Evolutionary conservation across 2,888 invertebrate genomes (phyloP), one percentile per base, ranked within the genome.

Genomic region (Euzetes globulus): DNA sequence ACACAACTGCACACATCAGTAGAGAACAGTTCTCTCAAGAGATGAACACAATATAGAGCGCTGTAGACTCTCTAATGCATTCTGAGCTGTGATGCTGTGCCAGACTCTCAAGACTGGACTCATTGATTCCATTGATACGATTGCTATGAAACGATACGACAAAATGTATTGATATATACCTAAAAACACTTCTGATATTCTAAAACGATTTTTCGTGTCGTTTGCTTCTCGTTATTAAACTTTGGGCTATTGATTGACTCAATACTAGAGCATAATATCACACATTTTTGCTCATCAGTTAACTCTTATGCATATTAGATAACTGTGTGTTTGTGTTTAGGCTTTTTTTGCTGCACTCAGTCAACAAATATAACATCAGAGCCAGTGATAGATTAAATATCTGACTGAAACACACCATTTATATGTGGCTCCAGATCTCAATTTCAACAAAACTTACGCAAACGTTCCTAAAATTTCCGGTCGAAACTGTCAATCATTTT

Each of bases 361-460:
- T 68, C 68, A 41, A 68, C 68, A 68, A 41, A 68, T 45, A 37
- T 22, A 45, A 68, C 68, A 45, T 25, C 19, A 45, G 41, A 68
- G 9, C 17, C 3, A 68, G 3, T 19, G 68, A 45, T 45, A 68
- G 41, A 68, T 68, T 68, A 68, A 68, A 68, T 68, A n/a, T 37
- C 9, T 22, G 19, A 68, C 45, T 68, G 17, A 68, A 68, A 13
- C 68, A 65, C 45, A 41, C 41, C 19, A 68, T 68, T 63, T 68
- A 68, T 68, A 19, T 68, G 19, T 19, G n/a, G 68, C 37, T 45
- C 41, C 45, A 45, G n/a, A 63, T 33, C 63, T 63, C 68, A 45
- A 68, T 33, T 45, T 68, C 68, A 68, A 45, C 45, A 68, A 68
- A n/a, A 68, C 68, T 68, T 68, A 68, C 68, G 68, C 68, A 68